These are phyloP conservation scores for Gambusia yucatana DNA, from an alignment of 2,797 vertebrate species.

Conservation along the genomic window DNA sequence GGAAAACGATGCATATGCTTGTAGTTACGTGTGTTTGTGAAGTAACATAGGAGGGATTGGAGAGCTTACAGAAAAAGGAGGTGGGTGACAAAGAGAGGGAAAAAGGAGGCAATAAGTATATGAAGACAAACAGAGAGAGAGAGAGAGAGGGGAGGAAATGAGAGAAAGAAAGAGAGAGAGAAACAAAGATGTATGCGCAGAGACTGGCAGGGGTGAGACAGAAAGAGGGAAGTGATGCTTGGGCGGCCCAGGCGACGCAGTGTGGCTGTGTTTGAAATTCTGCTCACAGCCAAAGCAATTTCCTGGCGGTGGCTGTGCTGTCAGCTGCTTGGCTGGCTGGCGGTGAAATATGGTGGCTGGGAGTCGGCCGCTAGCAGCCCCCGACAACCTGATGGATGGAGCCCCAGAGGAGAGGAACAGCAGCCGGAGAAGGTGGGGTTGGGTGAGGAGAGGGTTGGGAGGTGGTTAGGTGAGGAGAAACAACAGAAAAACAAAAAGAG, in stretches of 20 bases:
- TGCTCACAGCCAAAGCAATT: conserved; percentile 97
- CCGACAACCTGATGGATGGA: conserved; percentile 95
- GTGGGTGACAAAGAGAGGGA: conserved; percentile 29
- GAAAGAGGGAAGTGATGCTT: conserved; percentile 69
- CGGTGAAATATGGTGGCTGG: conserved; percentile 97
- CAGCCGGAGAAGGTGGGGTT: conserved; percentile 60
- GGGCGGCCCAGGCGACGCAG: conserved; percentile 81
- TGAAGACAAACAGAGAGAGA: conserved; percentile 59
- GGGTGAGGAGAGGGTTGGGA: conserved; percentile 40
- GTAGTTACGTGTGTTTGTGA: conserved; percentile 15
- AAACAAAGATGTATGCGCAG: conserved; percentile 58
- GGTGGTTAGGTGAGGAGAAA: conserved; percentile 33
- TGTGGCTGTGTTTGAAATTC: conserved; percentile 95
- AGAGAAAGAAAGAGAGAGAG: conserved; percentile 43
- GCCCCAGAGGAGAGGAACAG: conserved; percentile 85
- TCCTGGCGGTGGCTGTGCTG: conserved; percentile 96
- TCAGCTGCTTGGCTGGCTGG: conserved; percentile 97
- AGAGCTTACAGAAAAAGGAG: conserved; percentile 46
- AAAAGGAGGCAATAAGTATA: conserved; percentile 59
- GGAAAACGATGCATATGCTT: conserved; percentile 39
- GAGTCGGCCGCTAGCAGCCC: conserved; percentile 93
- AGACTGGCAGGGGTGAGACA: conserved; percentile 66
- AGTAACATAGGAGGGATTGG: conserved; percentile 18
- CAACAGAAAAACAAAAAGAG: conserved; percentile 66
- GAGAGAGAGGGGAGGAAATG: conserved; percentile 30